Percentiles rank a stretch among this genome's conserved stretches.
Evolutionary conservation across 2,797 vertebrate species (phyloP).

Genomic region (Leucoraja ocellata): DNA sequence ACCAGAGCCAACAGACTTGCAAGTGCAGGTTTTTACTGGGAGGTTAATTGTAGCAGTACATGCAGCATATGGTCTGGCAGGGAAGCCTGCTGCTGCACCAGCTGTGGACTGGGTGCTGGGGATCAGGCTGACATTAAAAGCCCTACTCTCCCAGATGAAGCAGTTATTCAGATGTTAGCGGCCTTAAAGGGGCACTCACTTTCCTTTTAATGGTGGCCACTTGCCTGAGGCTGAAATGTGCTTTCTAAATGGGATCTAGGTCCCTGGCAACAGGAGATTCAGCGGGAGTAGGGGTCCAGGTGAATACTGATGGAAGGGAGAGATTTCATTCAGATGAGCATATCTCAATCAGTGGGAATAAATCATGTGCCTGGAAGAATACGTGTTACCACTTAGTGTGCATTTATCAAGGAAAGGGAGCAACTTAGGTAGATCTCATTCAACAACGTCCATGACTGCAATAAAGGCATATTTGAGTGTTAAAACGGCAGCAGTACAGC

Average conservation of each 20-base stretch:
- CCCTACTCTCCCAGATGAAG: slow-evolving; percentile 48
- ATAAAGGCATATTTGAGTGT: not conserved
- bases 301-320: not conserved
- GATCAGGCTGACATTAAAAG: slow-evolving; percentile 68
- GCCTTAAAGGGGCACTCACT: slow-evolving; percentile 41
- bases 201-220: slow-evolving; percentile 42
- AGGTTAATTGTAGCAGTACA: slow-evolving; percentile 79
- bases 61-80: slow-evolving; percentile 80
- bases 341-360: not conserved
- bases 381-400: not conserved
- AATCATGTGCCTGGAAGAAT: not conserved
- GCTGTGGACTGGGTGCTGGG: slow-evolving; percentile 78
- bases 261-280: not conserved
- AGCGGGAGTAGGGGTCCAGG: not conserved
- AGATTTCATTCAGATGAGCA: not conserved
- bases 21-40: slow-evolving; percentile 50
- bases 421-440: not conserved
- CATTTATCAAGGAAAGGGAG: not conserved
- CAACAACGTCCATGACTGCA: not conserved
- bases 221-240: slow-evolving; percentile 27
- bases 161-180: slow-evolving; percentile 45
- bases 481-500: not conserved
- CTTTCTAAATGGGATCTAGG: slow-evolving; percentile 20
- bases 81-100: slow-evolving; percentile 84
- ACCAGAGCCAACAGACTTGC: slow-evolving; percentile 36